phyloP scores from a whole-genome alignment of 2,888 invertebrate species.

The Melinaea menophilus region DNA sequence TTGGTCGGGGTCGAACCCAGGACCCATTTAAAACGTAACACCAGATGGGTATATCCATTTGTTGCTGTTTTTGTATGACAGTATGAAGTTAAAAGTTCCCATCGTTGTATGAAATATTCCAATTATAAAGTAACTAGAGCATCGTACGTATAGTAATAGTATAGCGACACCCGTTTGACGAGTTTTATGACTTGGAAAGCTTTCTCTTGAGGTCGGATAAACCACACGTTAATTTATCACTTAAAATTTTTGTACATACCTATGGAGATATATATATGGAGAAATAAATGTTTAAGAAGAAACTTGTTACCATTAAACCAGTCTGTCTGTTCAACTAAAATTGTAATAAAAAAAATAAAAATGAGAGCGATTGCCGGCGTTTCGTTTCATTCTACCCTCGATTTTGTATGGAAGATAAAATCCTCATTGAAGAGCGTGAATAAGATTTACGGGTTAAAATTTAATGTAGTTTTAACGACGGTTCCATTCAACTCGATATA shows the following conservation, averaged over 20 bases:
- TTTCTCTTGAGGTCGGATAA: slow-evolving; percentile 47
- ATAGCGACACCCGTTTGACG: slow-evolving; percentile 59
- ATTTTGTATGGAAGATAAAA: slow-evolving; percentile 10
- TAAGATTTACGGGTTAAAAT: slow-evolving; percentile 33
- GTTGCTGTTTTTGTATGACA: too few species aligned
- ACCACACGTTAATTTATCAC: slow-evolving; percentile 23
- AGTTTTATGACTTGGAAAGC: slow-evolving; percentile 46
- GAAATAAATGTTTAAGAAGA: background rate
- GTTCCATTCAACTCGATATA: slow-evolving; percentile 29
- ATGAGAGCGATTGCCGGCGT: too few species aligned
- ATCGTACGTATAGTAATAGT: slow-evolving; percentile 38
- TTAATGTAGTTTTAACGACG: slow-evolving; percentile 34
- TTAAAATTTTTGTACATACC: background rate
- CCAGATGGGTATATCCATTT: too few species aligned
- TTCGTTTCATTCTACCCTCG: slow-evolving; percentile 8
- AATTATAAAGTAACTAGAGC: slow-evolving; percentile 11
- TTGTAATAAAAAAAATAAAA: too few species aligned
- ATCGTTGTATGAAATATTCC: too few species aligned
- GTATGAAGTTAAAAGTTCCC: too few species aligned
- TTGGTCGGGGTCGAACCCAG: too few species aligned
- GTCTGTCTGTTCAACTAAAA: too few species aligned
- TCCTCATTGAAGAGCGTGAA: slow-evolving; percentile 30
- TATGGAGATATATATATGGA: background rate
- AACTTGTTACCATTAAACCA: background rate
- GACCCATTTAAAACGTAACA: too few species aligned